Evolutionary conservation across 2,888 invertebrate genomes (phyloP).

Genomic region (Polydrusus pterygomalis): DNA sequence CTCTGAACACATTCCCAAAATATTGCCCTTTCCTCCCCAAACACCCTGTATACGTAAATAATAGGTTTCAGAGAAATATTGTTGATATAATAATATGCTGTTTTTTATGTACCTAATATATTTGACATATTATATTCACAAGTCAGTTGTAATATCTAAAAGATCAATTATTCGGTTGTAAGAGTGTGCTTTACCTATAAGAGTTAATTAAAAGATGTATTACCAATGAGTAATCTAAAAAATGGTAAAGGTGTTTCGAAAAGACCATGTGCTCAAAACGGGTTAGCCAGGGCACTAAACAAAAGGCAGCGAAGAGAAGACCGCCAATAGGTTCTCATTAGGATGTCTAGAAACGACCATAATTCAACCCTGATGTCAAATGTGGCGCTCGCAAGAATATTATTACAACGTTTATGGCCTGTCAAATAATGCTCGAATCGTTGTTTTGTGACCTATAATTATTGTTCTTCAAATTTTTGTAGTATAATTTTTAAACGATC

Average conservation of each 20-base stretch:
- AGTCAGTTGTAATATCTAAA: too few species aligned
- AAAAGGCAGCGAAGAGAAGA: constrained; percentile 60
- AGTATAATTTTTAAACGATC: constrained; percentile 53
- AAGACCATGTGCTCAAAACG: constrained; percentile 53
- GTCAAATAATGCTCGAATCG: constrained; percentile 62
- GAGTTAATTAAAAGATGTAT: constrained; percentile 44
- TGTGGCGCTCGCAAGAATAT: constrained; percentile 65
- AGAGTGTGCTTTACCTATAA: constrained; percentile 5
- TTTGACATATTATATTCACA: too few species aligned
- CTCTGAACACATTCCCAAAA: too few species aligned
- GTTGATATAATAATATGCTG: too few species aligned
- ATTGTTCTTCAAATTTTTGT: constrained; percentile 63
- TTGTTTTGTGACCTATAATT: constrained; percentile 65
- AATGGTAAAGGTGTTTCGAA: constrained; percentile 60
- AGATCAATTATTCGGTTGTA: constrained; percentile 7
- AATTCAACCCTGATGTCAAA: constrained; percentile 66
- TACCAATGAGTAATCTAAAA: constrained; percentile 46
- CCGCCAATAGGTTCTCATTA: constrained; percentile 67
- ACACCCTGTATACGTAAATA: too few species aligned
- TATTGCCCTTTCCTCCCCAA: too few species aligned
- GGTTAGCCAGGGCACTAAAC: constrained; percentile 59
- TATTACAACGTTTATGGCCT: constrained; percentile 67
- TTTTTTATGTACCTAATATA: too few species aligned
- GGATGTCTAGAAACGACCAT: constrained; percentile 66
- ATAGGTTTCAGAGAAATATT: too few species aligned